Evolutionary conservation across 2,888 invertebrate genomes (phyloP).

Genomic region (Hemicrepidius hirtus): DNA sequence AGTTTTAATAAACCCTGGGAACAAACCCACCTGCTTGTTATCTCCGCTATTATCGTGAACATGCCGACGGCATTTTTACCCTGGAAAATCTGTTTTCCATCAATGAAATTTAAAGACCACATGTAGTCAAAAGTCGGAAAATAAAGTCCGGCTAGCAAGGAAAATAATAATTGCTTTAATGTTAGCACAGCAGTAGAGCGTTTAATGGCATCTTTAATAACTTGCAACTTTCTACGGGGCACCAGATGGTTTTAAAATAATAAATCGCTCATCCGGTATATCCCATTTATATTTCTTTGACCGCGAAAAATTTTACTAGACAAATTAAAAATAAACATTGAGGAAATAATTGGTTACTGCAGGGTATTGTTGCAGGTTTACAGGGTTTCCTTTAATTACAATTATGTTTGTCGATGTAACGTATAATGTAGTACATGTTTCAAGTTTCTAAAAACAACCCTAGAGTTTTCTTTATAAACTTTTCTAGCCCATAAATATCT

Average conservation of each 20-base stretch:
- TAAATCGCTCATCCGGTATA: constrained; percentile 14
- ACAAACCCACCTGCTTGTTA: constrained; percentile 9
- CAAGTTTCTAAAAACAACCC: not conserved
- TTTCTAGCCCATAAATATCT: not conserved
- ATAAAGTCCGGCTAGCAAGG: not conserved
- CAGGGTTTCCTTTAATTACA: not conserved
- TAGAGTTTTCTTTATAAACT: not conserved
- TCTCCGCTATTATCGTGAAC: constrained; percentile 15
- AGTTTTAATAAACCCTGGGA: constrained; percentile 4
- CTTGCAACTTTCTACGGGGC: not conserved
- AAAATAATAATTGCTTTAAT: constrained; percentile 5
- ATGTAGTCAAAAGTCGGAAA: constrained; percentile 9
- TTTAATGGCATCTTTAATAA: constrained; percentile 14
- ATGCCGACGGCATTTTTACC: not conserved
- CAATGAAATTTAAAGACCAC: constrained; percentile 2
- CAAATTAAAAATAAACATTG: constrained; percentile 24
- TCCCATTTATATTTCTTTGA: not conserved
- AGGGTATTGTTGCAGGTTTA: not conserved
- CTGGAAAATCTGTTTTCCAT: not conserved
- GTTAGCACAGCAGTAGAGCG: not conserved
- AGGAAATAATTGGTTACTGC: no score
- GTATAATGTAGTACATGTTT: not conserved
- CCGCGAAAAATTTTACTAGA: not conserved
- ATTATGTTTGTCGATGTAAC: not conserved
- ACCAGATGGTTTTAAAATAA: constrained; percentile 21